A percentile compares a stretch with the other conserved stretches of the same genome.
Conservation (phyloP, 2,888 invertebrate species). For the Conus canariensis region DNA sequence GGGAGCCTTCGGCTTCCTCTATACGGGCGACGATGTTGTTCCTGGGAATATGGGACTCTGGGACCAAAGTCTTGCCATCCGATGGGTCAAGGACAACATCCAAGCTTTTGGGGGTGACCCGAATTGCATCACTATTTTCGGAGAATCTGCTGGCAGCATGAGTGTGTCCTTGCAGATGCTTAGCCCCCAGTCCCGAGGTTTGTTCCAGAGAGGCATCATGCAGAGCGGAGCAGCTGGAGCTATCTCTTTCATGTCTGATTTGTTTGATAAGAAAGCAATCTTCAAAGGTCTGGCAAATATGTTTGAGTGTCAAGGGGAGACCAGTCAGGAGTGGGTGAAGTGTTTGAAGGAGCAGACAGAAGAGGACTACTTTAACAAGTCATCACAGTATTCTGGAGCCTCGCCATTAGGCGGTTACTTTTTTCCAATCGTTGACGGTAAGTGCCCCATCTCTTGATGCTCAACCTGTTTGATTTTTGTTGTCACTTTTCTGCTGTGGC, state of each 20-base stretch:
- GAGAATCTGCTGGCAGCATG: constrained; percentile 59
- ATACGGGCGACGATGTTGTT: constrained; percentile 48
- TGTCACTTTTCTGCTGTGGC: neutral
- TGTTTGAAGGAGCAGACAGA: neutral
- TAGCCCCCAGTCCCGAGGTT: constrained; percentile 37
- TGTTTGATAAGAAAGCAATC: neutral
- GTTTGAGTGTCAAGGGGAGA: neutral
- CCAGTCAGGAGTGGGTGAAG: neutral
- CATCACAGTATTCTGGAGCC: neutral
- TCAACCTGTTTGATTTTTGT: no score
- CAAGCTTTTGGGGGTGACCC: constrained; percentile 56
- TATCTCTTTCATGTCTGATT: no score
- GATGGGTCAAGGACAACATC: constrained; percentile 49
- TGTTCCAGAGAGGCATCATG: constrained; percentile 42
- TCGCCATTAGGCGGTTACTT: neutral
- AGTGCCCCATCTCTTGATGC: neutral
- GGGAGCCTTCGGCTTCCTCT: constrained; percentile 60
- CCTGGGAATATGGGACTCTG: constrained; percentile 61
- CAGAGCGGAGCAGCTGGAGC: constrained; percentile 29
- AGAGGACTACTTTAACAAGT: neutral
- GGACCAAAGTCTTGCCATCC: constrained; percentile 57
- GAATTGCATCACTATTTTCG: constrained; percentile 55
- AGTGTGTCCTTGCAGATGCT: constrained; percentile 49
- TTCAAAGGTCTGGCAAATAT: neutral
- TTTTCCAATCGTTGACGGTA: constrained; percentile 7